Conservation (phyloP, 2,113 vertebrate species). For the Charadrius vociferus region DNA sequence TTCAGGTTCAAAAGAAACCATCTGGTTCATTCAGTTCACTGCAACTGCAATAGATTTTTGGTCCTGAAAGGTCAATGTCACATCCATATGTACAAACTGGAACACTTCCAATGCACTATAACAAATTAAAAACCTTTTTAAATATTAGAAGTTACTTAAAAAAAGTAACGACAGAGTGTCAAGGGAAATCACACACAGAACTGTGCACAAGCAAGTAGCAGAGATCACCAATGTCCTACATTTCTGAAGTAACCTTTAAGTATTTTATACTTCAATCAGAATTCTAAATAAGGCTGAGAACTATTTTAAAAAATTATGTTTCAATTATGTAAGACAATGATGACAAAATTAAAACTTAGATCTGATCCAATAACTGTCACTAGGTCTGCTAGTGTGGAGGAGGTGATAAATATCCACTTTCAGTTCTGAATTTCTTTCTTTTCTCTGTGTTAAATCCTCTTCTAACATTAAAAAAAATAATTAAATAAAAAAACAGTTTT, state of each 20-base stretch:
- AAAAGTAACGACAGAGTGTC: neutral
- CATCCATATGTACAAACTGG: neutral
- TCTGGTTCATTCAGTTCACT: neutral
- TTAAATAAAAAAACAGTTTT: neutral
- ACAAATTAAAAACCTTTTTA: neutral
- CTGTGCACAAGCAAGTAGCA: neutral
- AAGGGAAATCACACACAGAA: neutral
- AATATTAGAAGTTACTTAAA: neutral
- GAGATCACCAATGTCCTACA: neutral
- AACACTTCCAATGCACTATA: neutral
- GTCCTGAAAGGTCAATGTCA: neutral
- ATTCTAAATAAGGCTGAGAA: constrained; percentile 18
- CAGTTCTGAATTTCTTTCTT: constrained; percentile 24
- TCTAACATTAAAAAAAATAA: neutral
- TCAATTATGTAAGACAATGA: constrained; percentile 52
- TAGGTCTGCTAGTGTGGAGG: constrained; percentile 50
- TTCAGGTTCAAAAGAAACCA: neutral
- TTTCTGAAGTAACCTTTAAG: neutral
- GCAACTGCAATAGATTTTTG: neutral
- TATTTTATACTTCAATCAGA: neutral
- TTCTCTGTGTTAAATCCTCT: neutral
- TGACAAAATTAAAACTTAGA: constrained; percentile 33
- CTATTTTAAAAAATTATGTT: constrained; percentile 4
- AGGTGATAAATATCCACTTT: constrained; percentile 45
- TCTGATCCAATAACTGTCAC: constrained; percentile 35